phyloP scores from a whole-genome alignment of 1,140 invertebrate genomes.

The Bombus breviceps region DNA sequence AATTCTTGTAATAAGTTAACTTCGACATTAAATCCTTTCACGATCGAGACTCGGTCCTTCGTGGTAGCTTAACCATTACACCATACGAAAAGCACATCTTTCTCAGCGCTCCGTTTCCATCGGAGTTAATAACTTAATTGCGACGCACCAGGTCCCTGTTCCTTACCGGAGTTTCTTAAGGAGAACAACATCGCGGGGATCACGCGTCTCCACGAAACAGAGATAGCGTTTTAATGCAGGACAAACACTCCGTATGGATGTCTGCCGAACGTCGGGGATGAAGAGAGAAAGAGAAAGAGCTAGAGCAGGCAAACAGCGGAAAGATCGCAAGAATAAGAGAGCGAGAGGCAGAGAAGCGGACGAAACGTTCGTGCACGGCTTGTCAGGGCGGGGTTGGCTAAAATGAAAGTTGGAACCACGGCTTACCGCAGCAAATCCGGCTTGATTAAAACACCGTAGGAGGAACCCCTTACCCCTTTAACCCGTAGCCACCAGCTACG shows the following conservation, averaged over 20 bases:
- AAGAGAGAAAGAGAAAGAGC: background rate
- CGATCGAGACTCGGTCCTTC: background rate
- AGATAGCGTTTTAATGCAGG: slow-evolving; percentile 66
- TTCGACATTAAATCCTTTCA: background rate
- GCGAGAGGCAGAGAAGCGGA: slow-evolving; percentile 16
- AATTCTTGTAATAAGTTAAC: background rate
- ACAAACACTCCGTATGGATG: slow-evolving; percentile 58
- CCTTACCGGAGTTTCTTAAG: slow-evolving; percentile 54
- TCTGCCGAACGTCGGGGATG: slow-evolving; percentile 26
- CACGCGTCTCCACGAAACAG: slow-evolving; percentile 59
- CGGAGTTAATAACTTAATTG: slow-evolving; percentile 48
- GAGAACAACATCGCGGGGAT: slow-evolving; percentile 48
- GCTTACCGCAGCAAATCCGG: slow-evolving; percentile 83
- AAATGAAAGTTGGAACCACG: slow-evolving; percentile 82
- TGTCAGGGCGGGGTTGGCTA: slow-evolving; percentile 73
- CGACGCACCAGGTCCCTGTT: slow-evolving; percentile 24
- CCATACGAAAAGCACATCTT: slow-evolving; percentile 23
- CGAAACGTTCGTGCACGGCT: slow-evolving; percentile 65
- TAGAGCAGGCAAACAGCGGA: slow-evolving; percentile 3
- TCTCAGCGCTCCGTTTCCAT: slow-evolving; percentile 14
- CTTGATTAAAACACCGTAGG: slow-evolving; percentile 82
- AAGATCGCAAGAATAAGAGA: slow-evolving; percentile 31
- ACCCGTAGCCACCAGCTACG: slow-evolving; percentile 68
- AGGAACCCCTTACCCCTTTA: slow-evolving; percentile 77
- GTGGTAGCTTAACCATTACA: background rate